Base-by-base conservation (phyloP, 2,113 vertebrate species). In the Loxodonta africana region DNA sequence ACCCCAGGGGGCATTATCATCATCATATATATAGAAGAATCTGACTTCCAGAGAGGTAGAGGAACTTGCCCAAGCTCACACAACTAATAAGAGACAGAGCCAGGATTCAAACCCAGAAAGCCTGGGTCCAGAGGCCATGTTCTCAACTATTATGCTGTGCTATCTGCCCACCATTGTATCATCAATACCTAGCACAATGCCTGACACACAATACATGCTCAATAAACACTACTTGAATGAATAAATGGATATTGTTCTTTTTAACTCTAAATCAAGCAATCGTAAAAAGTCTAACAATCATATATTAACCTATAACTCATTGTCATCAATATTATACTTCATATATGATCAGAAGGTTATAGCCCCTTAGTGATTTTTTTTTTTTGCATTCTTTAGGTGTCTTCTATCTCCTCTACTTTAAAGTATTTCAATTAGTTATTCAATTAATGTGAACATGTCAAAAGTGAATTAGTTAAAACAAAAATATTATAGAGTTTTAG, bases 21-120 rank as follows among this genome's bases (percentile, higher is more conserved):
- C 88, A 21, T 71, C 65, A 78, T 63, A 69, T 14, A 87, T 57
- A 57, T 69, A 37, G 74, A 95, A 2, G 41, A 94, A 91, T 83
- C 25, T 88, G 74, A 94, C 33, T 85, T 60, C 21, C 60, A 89
- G 7, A 88, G 25, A 88, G 7, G 28, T 6, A 97, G 65, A 78
- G 23, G 62, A 95, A 41, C 26, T 88, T 95, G 60, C 5, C 41
- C 73, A 94, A 92, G 18, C 33, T 88, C 44, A 77, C 25, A 88
- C 76, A 81, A 82, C 57, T 63, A 95, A 46, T 82, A 90, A 94
- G 46, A 80, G 20, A 83, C 28, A 90, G 25, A 88, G 25, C n/a
- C 10, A 62, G 17, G 46, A 88, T 81, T 94, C 57, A 96, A 77
- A 87, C n/a, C 37, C 48, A 91, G 15, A 51, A 4, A 78, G 11